Percentiles rank a stretch among this genome's conserved stretches.
These are phyloP conservation scores for Meta bourneti DNA, from an alignment of 2,888 invertebrate genomes.

Conservation along the genomic window DNA sequence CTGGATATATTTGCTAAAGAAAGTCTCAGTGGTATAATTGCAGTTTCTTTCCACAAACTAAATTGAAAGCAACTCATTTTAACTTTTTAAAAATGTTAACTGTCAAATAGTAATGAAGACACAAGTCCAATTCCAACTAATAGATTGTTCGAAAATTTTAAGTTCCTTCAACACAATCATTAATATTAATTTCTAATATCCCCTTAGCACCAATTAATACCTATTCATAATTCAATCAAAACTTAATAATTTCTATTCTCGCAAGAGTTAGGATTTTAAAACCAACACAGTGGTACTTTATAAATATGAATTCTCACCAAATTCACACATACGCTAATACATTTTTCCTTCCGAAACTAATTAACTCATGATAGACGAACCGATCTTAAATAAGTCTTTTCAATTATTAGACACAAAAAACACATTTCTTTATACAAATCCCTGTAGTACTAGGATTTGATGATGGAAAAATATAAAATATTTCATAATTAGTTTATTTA, in stretches of 20 bases:
- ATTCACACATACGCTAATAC: neutral
- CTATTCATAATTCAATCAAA: conserved; percentile 22
- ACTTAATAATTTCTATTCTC: neutral
- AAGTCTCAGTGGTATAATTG: no score
- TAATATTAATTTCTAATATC: conserved; percentile 14
- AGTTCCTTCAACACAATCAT: neutral
- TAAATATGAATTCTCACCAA: neutral
- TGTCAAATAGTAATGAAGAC: no score
- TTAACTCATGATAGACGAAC: neutral
- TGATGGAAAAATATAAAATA: conserved; percentile 6
- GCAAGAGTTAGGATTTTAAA: neutral
- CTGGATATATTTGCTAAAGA: no score
- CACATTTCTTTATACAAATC: neutral
- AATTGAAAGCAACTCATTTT: no score
- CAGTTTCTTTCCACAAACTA: no score
- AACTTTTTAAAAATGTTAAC: no score
- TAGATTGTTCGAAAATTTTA: neutral
- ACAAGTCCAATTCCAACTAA: no score
- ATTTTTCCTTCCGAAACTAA: neutral
- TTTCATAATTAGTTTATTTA: conserved; percentile 39
- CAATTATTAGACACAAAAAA: neutral
- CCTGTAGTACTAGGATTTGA: neutral
- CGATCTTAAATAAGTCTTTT: neutral
- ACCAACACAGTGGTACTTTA: neutral
- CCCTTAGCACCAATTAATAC: conserved; percentile 10